Base-by-base conservation (phyloP, 2,888 invertebrate species). In the Dorcus parallelipipedus region DNA sequence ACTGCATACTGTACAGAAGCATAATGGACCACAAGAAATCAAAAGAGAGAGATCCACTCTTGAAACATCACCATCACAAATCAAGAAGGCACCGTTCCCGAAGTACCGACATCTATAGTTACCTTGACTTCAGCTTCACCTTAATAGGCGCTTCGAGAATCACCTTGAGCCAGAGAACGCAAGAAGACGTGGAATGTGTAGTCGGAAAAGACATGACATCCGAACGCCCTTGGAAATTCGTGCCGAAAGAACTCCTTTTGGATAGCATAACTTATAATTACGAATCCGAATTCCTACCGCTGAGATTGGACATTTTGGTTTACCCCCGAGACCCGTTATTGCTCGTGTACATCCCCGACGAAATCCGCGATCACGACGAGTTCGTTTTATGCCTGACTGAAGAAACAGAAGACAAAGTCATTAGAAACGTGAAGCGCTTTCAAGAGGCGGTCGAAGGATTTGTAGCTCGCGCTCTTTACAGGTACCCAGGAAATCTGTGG, bases 191-290 rank as follows among this genome's bases (percentile, higher is more conserved):
- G 9, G 86, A 86, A 60, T 80, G 87, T 64, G 81, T 85, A 1
- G 83, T 90, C 43, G 91, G 89, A 0, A 79, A 82, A 40, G 82
- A 90, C 70, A 83, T 91, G 0, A 89, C 85, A 1, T 83, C 86
- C 14, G 90, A 91, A 72, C 85, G 83, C 68, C 90, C 91, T 0
- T 91, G 90, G 90, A 86, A 86, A 61, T 80, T 79, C 59, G 78
- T 90, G 0, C 78, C 78, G 17, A 90, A 84, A 73, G 81, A 83
- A 38, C 78, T 82, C 48, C 77, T 91, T 1, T 78, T 84, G 51
- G 87, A 90, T 66, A 80, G 82, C 54, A 80, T 91, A 49, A 84
- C 86, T 3, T 62, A 82, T 0, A 80, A 84, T 47, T 82, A 82
- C 10, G 78, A 76, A 58, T 81, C 80, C 6, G 82, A 82, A 52